phyloP scores from a whole-genome alignment of 2,797 vertebrate genomes.

The Microhierax caerulescens region DNA sequence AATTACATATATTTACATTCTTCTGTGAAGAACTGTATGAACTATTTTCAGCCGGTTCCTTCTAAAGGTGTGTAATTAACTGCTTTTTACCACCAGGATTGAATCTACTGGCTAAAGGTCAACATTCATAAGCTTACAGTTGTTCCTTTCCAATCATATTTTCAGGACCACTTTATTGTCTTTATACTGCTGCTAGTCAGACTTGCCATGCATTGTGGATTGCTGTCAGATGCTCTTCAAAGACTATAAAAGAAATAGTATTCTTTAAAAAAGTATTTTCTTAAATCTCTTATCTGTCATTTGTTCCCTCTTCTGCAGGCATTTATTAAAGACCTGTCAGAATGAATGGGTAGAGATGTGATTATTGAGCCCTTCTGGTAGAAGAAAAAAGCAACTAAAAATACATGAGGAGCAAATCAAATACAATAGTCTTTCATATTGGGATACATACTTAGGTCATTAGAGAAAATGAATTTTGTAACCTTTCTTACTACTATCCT shows the following conservation, averaged over 20 bases:
- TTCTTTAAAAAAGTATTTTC: background rate
- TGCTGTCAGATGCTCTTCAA: background rate
- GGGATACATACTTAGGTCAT: background rate
- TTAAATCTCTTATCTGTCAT: background rate
- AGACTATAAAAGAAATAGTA: background rate
- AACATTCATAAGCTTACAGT: background rate
- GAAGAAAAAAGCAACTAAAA: background rate
- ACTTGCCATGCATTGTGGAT: background rate
- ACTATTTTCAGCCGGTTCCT: background rate
- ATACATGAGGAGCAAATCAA: background rate
- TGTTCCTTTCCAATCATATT: background rate
- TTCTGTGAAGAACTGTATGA: background rate
- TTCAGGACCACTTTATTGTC: background rate
- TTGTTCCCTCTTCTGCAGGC: background rate
- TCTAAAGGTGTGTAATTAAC: background rate
- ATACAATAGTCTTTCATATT: background rate
- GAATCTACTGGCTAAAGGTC: background rate
- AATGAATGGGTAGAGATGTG: background rate
- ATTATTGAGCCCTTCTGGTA: background rate
- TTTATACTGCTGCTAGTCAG: background rate
- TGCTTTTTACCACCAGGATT: background rate
- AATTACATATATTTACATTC: background rate
- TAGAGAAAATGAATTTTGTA: constrained; percentile 10
- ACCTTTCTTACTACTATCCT: background rate
- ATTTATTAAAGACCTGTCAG: background rate